phyloP scores from a whole-genome alignment of 2,888 invertebrate species.

The Achlya flavicornis region DNA sequence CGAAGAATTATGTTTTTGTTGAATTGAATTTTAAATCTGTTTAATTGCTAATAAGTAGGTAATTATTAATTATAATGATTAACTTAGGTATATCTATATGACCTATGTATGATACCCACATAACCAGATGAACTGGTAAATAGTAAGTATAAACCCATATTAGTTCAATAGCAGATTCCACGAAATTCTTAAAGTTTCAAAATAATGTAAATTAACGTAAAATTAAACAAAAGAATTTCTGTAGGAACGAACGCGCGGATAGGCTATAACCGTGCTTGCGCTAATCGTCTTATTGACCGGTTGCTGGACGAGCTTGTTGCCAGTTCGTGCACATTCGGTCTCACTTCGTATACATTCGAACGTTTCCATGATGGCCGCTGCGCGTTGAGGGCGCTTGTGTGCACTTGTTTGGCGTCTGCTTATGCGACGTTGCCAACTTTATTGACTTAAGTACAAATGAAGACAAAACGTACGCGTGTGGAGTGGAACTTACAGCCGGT shows the following conservation, averaged over 20 bases:
- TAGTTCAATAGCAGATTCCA: not conserved
- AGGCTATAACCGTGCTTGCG: conserved; percentile 64
- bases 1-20: too few species aligned
- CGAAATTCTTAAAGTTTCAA: not conserved
- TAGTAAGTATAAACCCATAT: not conserved
- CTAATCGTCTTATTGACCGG: conserved; percentile 84
- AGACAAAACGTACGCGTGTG: conserved; percentile 83
- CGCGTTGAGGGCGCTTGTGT: conserved; percentile 83
- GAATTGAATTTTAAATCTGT: too few species aligned
- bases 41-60: too few species aligned
- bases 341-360: conserved; percentile 68
- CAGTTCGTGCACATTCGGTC: conserved; percentile 75
- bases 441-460: conserved; percentile 79
- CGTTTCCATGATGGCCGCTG: conserved; percentile 75
- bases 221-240: conserved; percentile 65
- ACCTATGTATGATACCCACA: too few species aligned
- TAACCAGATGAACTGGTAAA: not conserved
- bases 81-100: too few species aligned
- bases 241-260: conserved; percentile 43
- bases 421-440: conserved; percentile 84
- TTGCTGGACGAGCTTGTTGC: conserved; percentile 79
- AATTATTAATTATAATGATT: too few species aligned
- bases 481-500: conserved; percentile 78
- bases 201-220: conserved; percentile 10
- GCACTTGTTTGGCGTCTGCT: conserved; percentile 82